Evolutionary conservation across 53 echinoderm and acorn worm species (phyloP).

Genomic region (Holothuria scabra): DNA sequence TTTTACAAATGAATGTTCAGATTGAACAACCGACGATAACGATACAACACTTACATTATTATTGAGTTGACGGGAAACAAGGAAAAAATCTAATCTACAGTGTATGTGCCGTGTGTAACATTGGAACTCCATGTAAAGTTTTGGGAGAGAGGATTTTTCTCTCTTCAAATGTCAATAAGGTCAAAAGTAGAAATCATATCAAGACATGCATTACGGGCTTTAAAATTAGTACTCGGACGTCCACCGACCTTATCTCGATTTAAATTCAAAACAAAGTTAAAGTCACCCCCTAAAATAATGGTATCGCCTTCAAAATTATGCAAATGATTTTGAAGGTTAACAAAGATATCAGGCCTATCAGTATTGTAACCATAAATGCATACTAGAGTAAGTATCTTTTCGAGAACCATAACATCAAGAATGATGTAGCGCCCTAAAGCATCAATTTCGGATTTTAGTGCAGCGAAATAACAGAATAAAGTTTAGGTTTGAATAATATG

Average conservation of each 20-base stretch:
- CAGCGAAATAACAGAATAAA: background rate
- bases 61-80: background rate
- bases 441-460: background rate
- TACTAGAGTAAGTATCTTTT: background rate
- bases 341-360: background rate
- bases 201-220: conserved; percentile 9
- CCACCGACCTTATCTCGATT: conserved; percentile 19
- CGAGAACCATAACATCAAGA: background rate
- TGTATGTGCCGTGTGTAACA: background rate
- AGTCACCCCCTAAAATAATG: too few relatives aligned
- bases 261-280: conserved; percentile 22
- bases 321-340: background rate
- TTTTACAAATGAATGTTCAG: conserved; percentile 14
- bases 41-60: too few relatives aligned
- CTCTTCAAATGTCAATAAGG: conserved; percentile 20
- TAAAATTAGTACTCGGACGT: background rate
- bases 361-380: background rate
- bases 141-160: background rate
- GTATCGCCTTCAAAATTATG: background rate
- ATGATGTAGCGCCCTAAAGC: background rate
- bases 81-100: conserved; percentile 43
- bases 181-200: background rate
- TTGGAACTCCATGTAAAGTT: conserved; percentile 29
- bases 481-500: too few relatives aligned
- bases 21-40: too few relatives aligned